These are phyloP conservation scores for Agriopis aurantiaria DNA, from an alignment of 2,888 invertebrate genomes.

Conservation along the genomic window DNA sequence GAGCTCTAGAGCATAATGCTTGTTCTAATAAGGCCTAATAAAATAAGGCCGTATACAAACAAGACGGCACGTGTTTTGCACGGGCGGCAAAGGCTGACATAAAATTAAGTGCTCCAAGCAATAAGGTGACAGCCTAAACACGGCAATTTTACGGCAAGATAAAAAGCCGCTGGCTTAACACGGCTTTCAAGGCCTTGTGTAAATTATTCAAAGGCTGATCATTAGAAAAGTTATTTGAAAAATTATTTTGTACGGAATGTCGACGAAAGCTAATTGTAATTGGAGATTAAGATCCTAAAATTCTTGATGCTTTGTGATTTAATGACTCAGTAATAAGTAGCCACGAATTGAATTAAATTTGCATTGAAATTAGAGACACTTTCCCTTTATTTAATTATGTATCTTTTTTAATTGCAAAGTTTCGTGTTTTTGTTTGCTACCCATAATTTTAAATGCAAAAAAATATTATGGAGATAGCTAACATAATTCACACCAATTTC, in stretches of 20 bases:
- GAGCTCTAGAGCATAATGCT: neutral
- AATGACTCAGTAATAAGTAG: conserved; percentile 10
- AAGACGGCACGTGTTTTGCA: conserved; percentile 12
- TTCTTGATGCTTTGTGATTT: conserved; percentile 15
- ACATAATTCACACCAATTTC: no score
- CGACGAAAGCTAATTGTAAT: conserved; percentile 28
- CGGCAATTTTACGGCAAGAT: conserved; percentile 46
- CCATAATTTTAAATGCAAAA: no score
- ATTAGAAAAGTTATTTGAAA: conserved; percentile 20
- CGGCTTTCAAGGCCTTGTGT: conserved; percentile 25
- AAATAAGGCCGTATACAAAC: conserved; percentile 15
- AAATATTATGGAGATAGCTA: no score
- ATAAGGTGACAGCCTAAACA: conserved; percentile 45
- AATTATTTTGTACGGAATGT: conserved; percentile 21
- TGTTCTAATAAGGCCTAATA: conserved; percentile 22
- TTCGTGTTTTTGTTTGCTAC: no score
- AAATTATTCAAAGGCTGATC: conserved; percentile 24
- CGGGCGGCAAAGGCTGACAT: conserved; percentile 33
- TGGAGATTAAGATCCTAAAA: conserved; percentile 22
- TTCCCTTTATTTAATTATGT: neutral
- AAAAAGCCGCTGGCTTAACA: conserved; percentile 35
- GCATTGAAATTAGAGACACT: neutral
- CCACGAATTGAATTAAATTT: neutral
- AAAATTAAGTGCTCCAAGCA: conserved; percentile 54
- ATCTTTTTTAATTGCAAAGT: neutral